phyloP scores from a whole-genome alignment of 2,888 invertebrate genomes.

The Galeopsomyia nigrocyanea region DNA sequence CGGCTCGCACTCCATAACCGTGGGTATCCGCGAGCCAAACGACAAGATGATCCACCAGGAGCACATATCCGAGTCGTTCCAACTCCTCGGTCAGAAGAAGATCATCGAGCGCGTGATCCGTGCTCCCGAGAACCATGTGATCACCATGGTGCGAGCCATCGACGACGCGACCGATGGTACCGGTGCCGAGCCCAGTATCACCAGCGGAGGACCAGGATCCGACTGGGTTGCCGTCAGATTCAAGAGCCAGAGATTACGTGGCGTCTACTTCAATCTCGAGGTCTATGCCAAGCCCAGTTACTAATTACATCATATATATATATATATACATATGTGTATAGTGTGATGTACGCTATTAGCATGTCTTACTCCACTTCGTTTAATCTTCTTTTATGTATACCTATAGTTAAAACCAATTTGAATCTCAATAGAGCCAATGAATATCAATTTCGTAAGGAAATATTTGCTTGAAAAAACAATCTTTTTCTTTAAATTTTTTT shows the following conservation, averaged over 20 bases:
- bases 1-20: background rate
- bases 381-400: background rate
- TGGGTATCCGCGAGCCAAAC: background rate
- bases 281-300: background rate
- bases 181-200: constrained; percentile 11
- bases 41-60: constrained; percentile 8
- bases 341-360: background rate
- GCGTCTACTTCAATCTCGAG: constrained; percentile 9
- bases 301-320: constrained; percentile 2
- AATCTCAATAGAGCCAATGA: no score
- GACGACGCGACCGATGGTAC: constrained; percentile 3
- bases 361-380: background rate
- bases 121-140: background rate
- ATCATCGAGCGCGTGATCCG: background rate
- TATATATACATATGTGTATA: constrained; percentile 6
- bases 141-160: constrained; percentile 1
- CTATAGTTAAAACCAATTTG: background rate
- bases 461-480: no score
- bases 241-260: constrained; percentile 16
- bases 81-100: background rate
- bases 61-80: constrained; percentile 2
- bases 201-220: constrained; percentile 5
- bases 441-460: no score
- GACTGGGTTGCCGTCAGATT: background rate
- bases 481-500: no score